Percentiles rank a stretch among this genome's conserved stretches.
phyloP scores from a whole-genome alignment of 2,797 vertebrate species.

The Melanotaenia parkinsoni region DNA sequence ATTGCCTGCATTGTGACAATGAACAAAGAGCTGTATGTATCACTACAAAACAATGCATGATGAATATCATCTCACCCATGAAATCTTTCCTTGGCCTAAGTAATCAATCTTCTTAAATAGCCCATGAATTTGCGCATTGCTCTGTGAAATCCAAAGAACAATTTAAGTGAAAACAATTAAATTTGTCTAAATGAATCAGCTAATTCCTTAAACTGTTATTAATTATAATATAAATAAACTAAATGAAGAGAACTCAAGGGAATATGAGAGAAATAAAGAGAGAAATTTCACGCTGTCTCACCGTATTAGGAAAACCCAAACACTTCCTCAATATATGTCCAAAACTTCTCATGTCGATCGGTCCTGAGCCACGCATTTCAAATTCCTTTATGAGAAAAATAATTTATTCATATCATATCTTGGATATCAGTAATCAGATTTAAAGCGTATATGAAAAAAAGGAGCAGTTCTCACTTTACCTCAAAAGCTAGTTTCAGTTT shows the following conservation, averaged over 20 bases:
- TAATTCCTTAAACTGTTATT: conserved; percentile 1
- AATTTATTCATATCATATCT: conserved; percentile 25
- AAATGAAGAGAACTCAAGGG: conserved; percentile 7
- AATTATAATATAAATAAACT: background rate
- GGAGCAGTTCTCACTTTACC: conserved; percentile 56
- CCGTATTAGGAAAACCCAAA: conserved; percentile 70
- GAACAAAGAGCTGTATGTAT: conserved; percentile 23
- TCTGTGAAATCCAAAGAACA: conserved; percentile 77
- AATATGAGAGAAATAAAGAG: conserved; percentile 6
- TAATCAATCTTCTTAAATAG: conserved; percentile 87
- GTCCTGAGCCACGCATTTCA: conserved; percentile 69
- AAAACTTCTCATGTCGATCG: conserved; percentile 77
- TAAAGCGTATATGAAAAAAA: background rate
- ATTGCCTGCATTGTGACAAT: conserved; percentile 7
- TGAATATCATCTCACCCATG: conserved; percentile 78
- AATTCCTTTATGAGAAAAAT: conserved; percentile 69
- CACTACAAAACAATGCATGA: conserved; percentile 38
- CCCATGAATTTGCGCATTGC: conserved; percentile 78
- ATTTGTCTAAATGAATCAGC: conserved; percentile 26
- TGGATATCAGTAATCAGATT: conserved; percentile 6
- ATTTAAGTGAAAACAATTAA: conserved; percentile 21
- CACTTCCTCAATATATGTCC: conserved; percentile 78
- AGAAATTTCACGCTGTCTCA: conserved; percentile 53
- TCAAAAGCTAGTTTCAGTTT: conserved; percentile 82
- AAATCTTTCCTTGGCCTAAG: conserved; percentile 79